phyloP scores from a whole-genome alignment of 2,797 vertebrate species.

The Scyliorhinus canicula region DNA sequence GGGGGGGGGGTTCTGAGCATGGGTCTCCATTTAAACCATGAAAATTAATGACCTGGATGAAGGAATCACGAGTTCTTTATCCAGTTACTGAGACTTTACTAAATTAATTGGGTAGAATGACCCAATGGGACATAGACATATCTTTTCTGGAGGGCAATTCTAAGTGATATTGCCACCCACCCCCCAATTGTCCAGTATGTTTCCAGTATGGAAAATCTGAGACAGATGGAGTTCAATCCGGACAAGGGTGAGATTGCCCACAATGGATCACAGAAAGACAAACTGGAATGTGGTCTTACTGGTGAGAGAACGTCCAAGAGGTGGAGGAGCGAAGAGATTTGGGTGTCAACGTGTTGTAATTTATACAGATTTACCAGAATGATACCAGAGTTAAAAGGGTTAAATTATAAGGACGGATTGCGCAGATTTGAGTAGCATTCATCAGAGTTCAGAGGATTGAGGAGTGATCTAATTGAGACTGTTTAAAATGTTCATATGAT shows the following conservation, averaged over 20 bases:
- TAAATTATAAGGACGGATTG: not conserved
- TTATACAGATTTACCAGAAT: too few species aligned
- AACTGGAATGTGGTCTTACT: not conserved
- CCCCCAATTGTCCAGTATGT: too few species aligned
- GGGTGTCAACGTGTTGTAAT: not conserved
- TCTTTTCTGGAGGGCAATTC: too few species aligned
- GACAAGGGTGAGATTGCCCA: not conserved
- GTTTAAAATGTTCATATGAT: not conserved
- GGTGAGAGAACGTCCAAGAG: not conserved
- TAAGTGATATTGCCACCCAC: too few species aligned
- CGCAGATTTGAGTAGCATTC: not conserved
- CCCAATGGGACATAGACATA: not conserved
- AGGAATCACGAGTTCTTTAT: not conserved
- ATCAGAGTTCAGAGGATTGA: not conserved
- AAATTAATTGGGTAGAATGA: not conserved
- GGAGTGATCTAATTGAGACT: not conserved
- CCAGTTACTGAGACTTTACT: not conserved
- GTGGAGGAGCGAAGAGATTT: not conserved
- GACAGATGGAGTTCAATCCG: not conserved
- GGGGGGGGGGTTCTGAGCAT: too few species aligned
- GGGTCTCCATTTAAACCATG: too few species aligned
- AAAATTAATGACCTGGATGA: not conserved
- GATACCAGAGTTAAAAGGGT: not conserved
- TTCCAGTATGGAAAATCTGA: not conserved
- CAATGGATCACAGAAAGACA: not conserved